Percentiles rank a stretch among this genome's conserved stretches.
These are phyloP conservation scores for Actinostola sp. DNA, from an alignment of 92 coral and sea anemone genomes.

Conservation along the genomic window DNA sequence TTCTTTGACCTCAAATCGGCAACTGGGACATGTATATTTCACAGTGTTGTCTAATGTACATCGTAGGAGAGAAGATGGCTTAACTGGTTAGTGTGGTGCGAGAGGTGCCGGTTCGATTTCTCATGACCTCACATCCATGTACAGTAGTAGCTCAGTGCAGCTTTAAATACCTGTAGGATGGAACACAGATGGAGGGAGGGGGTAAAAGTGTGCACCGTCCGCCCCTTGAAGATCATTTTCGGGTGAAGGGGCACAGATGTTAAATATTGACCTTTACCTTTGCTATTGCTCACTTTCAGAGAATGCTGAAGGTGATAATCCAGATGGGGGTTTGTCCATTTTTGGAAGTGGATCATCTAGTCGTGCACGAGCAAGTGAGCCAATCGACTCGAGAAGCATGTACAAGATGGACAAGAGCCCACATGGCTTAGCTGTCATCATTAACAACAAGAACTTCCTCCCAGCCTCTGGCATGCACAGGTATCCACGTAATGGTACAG, in stretches of 20 bases:
- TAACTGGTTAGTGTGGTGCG: too few relatives aligned
- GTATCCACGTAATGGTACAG: constrained; percentile 85
- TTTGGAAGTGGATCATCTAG: constrained; percentile 53
- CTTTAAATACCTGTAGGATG: too few relatives aligned
- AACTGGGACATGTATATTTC: too few relatives aligned
- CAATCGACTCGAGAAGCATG: constrained; percentile 44
- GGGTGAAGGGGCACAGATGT: too few relatives aligned
- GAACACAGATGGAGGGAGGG: too few relatives aligned
- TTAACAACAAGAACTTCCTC: constrained; percentile 70
- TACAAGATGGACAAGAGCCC: constrained; percentile 69
- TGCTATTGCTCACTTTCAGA: constrained; percentile 4
- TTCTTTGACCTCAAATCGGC: too few relatives aligned
- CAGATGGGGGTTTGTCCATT: constrained; percentile 57
- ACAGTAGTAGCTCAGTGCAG: too few relatives aligned
- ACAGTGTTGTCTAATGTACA: too few relatives aligned
- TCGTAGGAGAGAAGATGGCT: too few relatives aligned
- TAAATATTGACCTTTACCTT: background rate
- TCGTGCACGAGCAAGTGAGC: constrained; percentile 8
- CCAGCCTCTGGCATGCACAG: constrained; percentile 73
- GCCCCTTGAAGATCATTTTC: too few relatives aligned
- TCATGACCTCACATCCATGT: background rate
- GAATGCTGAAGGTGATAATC: constrained; percentile 33
- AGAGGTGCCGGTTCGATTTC: too few relatives aligned
- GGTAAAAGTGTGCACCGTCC: too few relatives aligned
- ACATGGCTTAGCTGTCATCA: constrained; percentile 76